Base-by-base conservation (phyloP, 2,113 vertebrate species). In the Bubalus kerabau region DNA sequence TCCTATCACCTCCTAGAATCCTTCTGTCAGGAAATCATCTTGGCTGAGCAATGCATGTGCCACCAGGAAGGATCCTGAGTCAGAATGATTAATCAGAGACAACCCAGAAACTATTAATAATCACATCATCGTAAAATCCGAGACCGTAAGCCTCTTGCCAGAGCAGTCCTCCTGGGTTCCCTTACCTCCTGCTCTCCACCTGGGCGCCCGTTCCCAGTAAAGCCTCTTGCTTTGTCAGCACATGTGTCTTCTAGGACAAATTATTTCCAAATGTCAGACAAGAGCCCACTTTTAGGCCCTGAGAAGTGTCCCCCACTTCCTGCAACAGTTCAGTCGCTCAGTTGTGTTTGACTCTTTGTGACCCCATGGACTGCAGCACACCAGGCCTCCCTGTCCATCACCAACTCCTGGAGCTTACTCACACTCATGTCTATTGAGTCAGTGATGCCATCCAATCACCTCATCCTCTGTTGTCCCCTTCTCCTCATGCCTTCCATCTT, bases 191-290 rank as follows among this genome's bases (percentile, higher is more conserved):
- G 36, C 36, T 43, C 71, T 76, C 71, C 40, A 43, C 71, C 71
- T 43, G 23, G 36, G 23, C 0, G 0, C 23, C 40, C 1, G 0
- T 26, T 43, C 71, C 36, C 23, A 7, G 40, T 43, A 43, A 76
- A 26, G 71, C 23, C 40, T 43, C 71, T 76, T 76, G 23, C n/a
- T 43, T 76, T 76, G 71, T 76, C 71, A 76, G 40, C 36, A 40
- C 12, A 12, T 76, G 36, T 76, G 71, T 43, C 71, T 76, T 36
- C 36, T 43, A 26, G 36, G 21, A 76, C 2, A 24, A 76, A 76
- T 74, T 74, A 40, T 74, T 74, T 74, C 71, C 1, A 0, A 43
- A 13, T 24, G 11, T 23, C 71, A 24, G 36, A 24, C 36, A 74
- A 43, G 71, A 74, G 21, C 36, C 36, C 36, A 74, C 36, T 74